Conservation (phyloP, 37 sponge, comb jelly and placozoan genomes). For the Cliona cf. orientalis region DNA sequence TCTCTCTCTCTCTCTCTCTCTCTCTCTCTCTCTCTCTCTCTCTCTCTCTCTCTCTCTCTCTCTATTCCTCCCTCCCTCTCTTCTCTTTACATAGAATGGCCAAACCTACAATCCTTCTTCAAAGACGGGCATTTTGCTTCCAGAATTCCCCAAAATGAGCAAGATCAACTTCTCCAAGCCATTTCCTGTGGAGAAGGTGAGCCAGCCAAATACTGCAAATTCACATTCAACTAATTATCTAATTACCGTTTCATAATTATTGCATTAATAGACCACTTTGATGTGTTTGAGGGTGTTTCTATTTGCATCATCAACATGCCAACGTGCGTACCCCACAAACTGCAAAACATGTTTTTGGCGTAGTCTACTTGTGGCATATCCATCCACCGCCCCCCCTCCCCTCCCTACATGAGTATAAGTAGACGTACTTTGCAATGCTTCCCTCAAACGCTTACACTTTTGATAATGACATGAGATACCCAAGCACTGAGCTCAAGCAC, state of each 20-base stretch:
- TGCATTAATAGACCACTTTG: too few relatives aligned
- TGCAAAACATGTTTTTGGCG: too few relatives aligned
- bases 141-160: slow-evolving; percentile 65
- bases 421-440: neutral
- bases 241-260: too few relatives aligned
- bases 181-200: slow-evolving; percentile 72
- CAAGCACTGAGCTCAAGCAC: neutral
- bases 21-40: neutral
- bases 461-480: neutral
- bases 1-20: slow-evolving; percentile 1
- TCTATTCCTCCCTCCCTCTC: neutral
- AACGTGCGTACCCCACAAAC: too few relatives aligned
- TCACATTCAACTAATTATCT: neutral
- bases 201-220: neutral
- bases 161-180: slow-evolving; percentile 45
- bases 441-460: neutral
- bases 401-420: neutral
- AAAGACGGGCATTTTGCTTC: slow-evolving; percentile 79
- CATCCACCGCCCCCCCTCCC: neutral
- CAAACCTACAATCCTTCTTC: slow-evolving; percentile 58
- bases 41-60: neutral
- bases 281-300: too few relatives aligned
- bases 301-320: too few relatives aligned
- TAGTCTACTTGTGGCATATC: too few relatives aligned
- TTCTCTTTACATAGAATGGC: slow-evolving; percentile 27